phyloP scores from a whole-genome alignment of 2,888 invertebrate genomes.

The Tyria jacobaeae region DNA sequence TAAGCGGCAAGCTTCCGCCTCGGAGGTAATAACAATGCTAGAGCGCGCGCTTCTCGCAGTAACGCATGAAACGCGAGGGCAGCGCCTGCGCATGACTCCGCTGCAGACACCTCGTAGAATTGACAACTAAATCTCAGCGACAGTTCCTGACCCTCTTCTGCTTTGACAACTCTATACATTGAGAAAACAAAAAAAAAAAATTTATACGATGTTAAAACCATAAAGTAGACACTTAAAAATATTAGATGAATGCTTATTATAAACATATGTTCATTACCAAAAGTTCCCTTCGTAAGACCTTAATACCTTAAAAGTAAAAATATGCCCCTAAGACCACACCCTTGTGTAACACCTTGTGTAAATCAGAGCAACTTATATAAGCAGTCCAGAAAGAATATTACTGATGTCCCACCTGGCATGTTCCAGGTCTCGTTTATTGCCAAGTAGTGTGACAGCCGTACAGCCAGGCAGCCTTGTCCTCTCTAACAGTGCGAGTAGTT shows the following conservation, averaged over 20 bases:
- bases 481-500: constrained; percentile 89
- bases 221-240: too few relatives aligned
- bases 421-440: constrained; percentile 93
- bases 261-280: too few relatives aligned
- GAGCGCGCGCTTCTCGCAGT: constrained; percentile 91
- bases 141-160: constrained; percentile 92
- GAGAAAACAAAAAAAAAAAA: constrained; percentile 48
- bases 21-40: constrained; percentile 89
- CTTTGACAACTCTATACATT: constrained; percentile 91
- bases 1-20: constrained; percentile 91
- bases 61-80: constrained; percentile 93
- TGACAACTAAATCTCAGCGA: constrained; percentile 92
- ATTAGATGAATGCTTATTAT: too few relatives aligned
- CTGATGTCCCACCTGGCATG: constrained; percentile 88
- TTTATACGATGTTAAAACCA: too few relatives aligned
- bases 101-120: constrained; percentile 94
- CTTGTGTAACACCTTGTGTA: neutral
- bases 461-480: constrained; percentile 91
- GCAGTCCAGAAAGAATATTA: too few relatives aligned
- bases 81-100: constrained; percentile 93
- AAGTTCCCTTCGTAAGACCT: too few relatives aligned
- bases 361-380: constrained; percentile 1
- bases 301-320: too few relatives aligned
- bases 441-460: constrained; percentile 91
- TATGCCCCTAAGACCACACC: neutral